Evolutionary conservation across 2,113 vertebrate species (phyloP), one percentile per base, ranked within the genome.

Genomic region (Ariopsis seemanni): DNA sequence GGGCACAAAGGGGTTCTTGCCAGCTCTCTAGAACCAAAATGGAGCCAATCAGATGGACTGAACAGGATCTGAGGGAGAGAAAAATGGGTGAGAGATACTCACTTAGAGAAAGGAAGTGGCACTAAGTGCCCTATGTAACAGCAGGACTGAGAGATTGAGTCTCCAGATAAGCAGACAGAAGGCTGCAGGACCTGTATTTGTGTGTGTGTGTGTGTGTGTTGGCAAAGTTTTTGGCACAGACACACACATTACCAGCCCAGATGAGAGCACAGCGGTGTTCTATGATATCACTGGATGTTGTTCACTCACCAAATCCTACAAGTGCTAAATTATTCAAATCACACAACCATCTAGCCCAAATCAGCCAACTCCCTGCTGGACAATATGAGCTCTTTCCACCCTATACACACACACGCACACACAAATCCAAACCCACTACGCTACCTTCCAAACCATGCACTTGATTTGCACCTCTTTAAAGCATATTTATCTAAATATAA

Each of bases 281-380:
- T 89, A 67, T 84, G 88, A 91, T 86, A 88, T 85, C 79, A 79
- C 65, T 85, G 82, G 88, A 87, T 83, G 67, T 74, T 89, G 88
- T 88, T 89, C 88, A 63, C 80, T 87, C 87, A 75, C 58, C 55
- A 63, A 87, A 72, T 88, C 90, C 88, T 88, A 84, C 55, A 91
- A 77, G 86, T 91, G 90, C 81, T 91, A 91, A 89, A 91, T 91
- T 89, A 91, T 89, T 91, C 90, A 89, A 82, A 81, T 83, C 65
- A 30, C 82, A 85, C 88, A 83, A 88, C 69, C 89, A 85, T 63
- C 85, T 63, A 84, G 53, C 79, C 77, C 57, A 85, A 86, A 89
- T 71, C 79, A 89, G 80, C 87, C 75, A 53, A 25, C 53, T 84
- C 83, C 83, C 88, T 65, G 52, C 85, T 85, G 80, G 83, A 87